Base-by-base conservation (phyloP, 64 coral and sea anemone genomes). In the Porites lutea region DNA sequence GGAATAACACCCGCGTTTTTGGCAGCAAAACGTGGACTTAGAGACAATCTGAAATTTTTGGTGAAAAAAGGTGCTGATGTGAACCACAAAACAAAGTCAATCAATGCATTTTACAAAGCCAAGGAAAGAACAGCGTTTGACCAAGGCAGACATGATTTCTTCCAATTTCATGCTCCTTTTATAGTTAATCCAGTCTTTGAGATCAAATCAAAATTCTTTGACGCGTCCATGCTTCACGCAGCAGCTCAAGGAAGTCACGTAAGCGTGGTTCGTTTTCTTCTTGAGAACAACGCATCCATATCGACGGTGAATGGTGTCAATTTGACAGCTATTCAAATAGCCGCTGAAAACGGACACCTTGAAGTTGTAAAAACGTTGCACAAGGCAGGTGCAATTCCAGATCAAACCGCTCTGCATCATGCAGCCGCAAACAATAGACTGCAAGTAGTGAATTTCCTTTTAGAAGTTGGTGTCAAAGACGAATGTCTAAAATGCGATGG, bases 1-100 rank as follows among this genome's bases (percentile, higher is more conserved):
- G 86, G 92, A 27, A 46, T 76, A 11, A 94, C 87, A 10, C 86
- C 86, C 37, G 79, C 92, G 61, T 83, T 94, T 89, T 15, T 64
- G 45, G 92, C 92, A 13, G 92, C 67, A 16, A 11, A 44, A 3
- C 76, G n/a, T 43, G 87, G 92, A 52, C 87, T 47, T 61, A 19
- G 83, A 4, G 52, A 90, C 11, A 90, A 84, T 14, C 21, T 94
- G 7, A 47, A 57, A 53, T 50, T 76, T 0, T 71, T 94, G 49
- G 16, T 37, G 5, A 27, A 64, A 57, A 66, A 80, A 45, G 92
- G 92, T 66, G 92, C 92, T 14, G 50, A 50, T 16, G 48, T 75
- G 4, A 75, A 75, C 18, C 72, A 18, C 15, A 75, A 50, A 75
- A 75, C 72, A 75, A 75, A 47, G 6, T 75, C 72, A 48, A 13